A percentile compares a stretch with the other conserved stretches of the same genome.
These are phyloP conservation scores for Trachelus iudaicus DNA, from an alignment of 2,888 invertebrate species.

Conservation along the genomic window DNA sequence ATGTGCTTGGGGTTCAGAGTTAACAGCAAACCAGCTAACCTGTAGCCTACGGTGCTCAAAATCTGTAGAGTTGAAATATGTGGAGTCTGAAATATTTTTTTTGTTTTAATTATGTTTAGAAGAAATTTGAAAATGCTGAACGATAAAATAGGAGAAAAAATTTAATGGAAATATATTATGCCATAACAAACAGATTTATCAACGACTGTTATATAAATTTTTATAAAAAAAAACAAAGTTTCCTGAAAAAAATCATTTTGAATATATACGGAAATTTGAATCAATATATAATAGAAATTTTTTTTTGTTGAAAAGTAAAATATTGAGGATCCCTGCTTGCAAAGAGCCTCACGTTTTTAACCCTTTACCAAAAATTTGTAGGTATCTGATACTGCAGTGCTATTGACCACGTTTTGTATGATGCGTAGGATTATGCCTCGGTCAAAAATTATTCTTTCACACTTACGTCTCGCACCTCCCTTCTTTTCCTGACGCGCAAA, in stretches of 20 bases:
- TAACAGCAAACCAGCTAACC: too few species aligned
- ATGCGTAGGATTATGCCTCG: background rate
- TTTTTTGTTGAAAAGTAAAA: background rate
- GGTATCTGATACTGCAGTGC: background rate
- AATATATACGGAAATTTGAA: background rate
- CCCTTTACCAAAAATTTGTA: constrained; percentile 3
- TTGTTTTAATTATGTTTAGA: background rate
- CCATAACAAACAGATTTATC: too few species aligned
- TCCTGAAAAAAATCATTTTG: too few species aligned
- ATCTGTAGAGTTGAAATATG: background rate
- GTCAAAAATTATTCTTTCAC: background rate
- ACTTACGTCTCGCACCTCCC: background rate
- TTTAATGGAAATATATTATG: too few species aligned
- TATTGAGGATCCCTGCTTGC: background rate
- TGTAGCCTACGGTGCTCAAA: background rate
- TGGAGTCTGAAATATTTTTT: background rate
- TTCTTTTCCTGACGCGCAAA: background rate
- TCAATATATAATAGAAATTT: background rate
- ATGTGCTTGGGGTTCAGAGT: constrained; percentile 26
- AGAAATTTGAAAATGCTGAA: background rate
- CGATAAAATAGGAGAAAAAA: too few species aligned
- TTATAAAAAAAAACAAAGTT: too few species aligned
- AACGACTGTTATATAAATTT: too few species aligned
- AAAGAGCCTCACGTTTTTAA: constrained; percentile 12
- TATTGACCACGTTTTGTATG: background rate